A percentile compares a stretch with the other conserved stretches of the same genome.
Conservation (phyloP, 2,797 vertebrate species). For the Phoebastria nigripes region DNA sequence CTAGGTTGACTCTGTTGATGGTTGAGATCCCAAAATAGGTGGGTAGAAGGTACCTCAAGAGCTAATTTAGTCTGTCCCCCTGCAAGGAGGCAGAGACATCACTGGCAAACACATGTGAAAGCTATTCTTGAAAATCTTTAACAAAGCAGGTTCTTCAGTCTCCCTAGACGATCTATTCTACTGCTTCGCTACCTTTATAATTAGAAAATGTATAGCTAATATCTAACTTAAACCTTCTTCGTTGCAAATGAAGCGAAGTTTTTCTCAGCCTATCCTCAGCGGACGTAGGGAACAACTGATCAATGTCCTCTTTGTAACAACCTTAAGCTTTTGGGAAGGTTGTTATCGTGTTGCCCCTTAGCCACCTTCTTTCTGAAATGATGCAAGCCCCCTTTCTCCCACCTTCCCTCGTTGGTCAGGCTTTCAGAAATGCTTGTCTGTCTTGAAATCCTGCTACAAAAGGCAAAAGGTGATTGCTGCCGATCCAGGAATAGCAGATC, state of each 20-base stretch:
- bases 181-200: slow-evolving; percentile 48
- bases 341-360: slow-evolving; percentile 17
- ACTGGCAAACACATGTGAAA: slow-evolving; percentile 7
- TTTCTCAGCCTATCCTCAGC: slow-evolving; percentile 31
- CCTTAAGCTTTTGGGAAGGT: slow-evolving; percentile 42
- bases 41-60: slow-evolving; percentile 44
- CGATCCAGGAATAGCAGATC: slow-evolving; percentile 4
- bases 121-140: slow-evolving; percentile 57
- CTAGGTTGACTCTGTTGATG: not conserved
- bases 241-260: slow-evolving; percentile 51
- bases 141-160: slow-evolving; percentile 51
- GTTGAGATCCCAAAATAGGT: slow-evolving; percentile 38
- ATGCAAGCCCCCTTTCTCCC: not conserved
- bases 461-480: slow-evolving; percentile 24
- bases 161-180: slow-evolving; percentile 49
- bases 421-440: slow-evolving; percentile 29
- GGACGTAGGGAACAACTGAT: slow-evolving; percentile 44
- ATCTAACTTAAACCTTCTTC: slow-evolving; percentile 56
- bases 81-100: not conserved
- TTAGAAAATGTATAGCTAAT: slow-evolving; percentile 64
- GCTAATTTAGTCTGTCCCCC: slow-evolving; percentile 24
- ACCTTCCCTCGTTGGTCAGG: not conserved
- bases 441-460: slow-evolving; percentile 1
- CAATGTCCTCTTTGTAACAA: slow-evolving; percentile 42
- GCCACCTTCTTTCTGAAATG: not conserved